Base-by-base conservation (phyloP, 2,797 vertebrate species). In the Chlorospingus semifuscus region DNA sequence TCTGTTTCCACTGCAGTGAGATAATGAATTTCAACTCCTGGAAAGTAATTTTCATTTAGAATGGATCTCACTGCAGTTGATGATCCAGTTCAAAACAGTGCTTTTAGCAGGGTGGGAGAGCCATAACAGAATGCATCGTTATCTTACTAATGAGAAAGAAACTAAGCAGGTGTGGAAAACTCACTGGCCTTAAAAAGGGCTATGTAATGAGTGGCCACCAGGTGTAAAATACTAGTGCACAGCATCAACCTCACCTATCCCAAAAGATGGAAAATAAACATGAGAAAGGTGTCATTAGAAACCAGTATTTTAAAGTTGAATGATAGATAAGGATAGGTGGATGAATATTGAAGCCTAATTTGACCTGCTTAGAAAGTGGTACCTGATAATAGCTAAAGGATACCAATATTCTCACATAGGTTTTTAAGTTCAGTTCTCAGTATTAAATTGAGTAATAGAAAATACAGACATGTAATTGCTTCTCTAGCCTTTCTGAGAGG, bases 21-120 rank as follows among this genome's bases (percentile, higher is more conserved):
- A 89, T 68, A 93, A 87, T 77, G 56, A 80, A 87, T 85, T 89
- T 80, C 60, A 95, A 78, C 89, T 94, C 39, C 84, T 90, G 83
- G 84, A 91, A 93, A 64, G 79, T 53, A 89, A 89, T 85, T 78
- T 83, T 61, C 42, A 44, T 88, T 78, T 55, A 36, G 53, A 75
- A 78, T 61, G 32, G 22, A 86, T 20, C 68, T 81, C 79, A 41
- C 30, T 71, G 83, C 46, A 61, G 91, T 22, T 86, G 85, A 96
- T 69, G 91, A 95, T 65, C 57, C 79, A 55, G 76, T 52, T 90
- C 79, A 83, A 81, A 91, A 64, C 36, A 29, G 39, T 42, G 75
- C 46, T 77, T 90, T 66, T 80, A 69, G 42, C 30, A 34, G 36
- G 41, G 34, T 60, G 29, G 71, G 71, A 91, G 19, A 94, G 32